Base-by-base conservation (phyloP, 2,888 invertebrate genomes). In the Cremastinae sp. region DNA sequence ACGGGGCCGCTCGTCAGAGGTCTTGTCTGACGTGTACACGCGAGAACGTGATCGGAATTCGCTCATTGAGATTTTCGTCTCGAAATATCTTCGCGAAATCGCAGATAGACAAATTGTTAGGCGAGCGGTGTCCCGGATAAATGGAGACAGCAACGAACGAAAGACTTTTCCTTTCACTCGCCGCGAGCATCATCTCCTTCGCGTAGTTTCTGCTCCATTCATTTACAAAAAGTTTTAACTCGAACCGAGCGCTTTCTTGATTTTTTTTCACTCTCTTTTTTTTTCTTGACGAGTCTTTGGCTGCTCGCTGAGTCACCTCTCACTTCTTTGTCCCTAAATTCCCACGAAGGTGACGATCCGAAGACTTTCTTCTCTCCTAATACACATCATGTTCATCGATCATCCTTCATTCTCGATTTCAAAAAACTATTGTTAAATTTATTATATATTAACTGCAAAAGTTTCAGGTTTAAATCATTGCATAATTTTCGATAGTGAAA, bases 101-200 rank as follows among this genome's bases (percentile, higher is more conserved):
- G 38, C 18, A 45, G 43, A 66, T 14, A 65, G 43, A 64, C 10
- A 22, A 20, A 18, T 10, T 14, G 36, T 16, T 7, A 18, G 2
- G 9, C 22, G 34, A 62, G 12, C 12, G n/a, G n/a, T n/a, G 49
- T 49, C 62, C n/a, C 62, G 5, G 47, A 53, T 41, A 43, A 54
- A 16, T 16, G 16, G n/a, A 38, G 41, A 64, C 49, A 66, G 12
- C 62, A 62, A 59, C 74, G 66, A 64, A 34, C 41, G 54, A 78
- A 75, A 73, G 62, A 75, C 75, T 78, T 75, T 78, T 78, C 75
- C 75, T 75, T 78, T 78, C 73, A 73, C 78, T n/a, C 7, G 38
- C 64, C 10, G 14, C 14, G 56, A 9, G 18, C 16, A 41, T 12
- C 43, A 45, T 38, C 45, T 45, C 61, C 9, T 1, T 12, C 10